These are phyloP conservation scores for Dryococelus australis DNA, from an alignment of 2,888 invertebrate genomes.

Conservation along the genomic window DNA sequence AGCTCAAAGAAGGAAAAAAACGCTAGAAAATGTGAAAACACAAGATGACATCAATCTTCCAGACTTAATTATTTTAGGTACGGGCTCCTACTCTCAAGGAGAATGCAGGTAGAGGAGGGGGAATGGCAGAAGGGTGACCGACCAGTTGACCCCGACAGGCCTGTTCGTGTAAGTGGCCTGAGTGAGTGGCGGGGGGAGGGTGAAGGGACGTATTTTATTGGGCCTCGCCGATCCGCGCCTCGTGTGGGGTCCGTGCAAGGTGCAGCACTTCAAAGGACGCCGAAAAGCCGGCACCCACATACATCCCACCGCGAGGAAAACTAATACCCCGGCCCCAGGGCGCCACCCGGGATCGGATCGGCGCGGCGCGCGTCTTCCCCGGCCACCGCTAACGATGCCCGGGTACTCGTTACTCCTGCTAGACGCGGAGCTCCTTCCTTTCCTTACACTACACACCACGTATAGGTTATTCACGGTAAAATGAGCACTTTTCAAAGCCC, in stretches of 20 bases:
- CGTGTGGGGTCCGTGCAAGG: conserved; percentile 24
- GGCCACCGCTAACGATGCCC: not conserved
- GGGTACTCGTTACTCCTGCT: too few species aligned
- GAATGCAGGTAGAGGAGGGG: not conserved
- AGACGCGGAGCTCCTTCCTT: too few species aligned
- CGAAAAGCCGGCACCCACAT: not conserved
- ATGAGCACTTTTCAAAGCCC: too few species aligned
- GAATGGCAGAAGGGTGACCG: conserved; percentile 16
- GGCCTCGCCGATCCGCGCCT: conserved; percentile 7
- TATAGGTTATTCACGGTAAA: too few species aligned
- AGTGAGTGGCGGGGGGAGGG: not conserved
- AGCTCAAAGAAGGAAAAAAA: too few species aligned
- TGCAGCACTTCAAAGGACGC: conserved; percentile 25
- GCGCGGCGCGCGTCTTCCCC: not conserved
- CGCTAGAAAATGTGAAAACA: too few species aligned
- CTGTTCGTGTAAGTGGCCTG: not conserved
- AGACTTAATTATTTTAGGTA: not conserved
- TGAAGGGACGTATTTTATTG: not conserved
- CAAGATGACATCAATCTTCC: not conserved
- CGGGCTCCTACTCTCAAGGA: not conserved
- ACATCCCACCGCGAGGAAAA: not conserved
- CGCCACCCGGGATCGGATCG: not conserved
- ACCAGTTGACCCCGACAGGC: not conserved
- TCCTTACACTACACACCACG: too few species aligned
- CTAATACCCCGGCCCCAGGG: not conserved